Evolutionary conservation across 2,888 invertebrate genomes (phyloP).

Genomic region (Cheilosia variabilis): DNA sequence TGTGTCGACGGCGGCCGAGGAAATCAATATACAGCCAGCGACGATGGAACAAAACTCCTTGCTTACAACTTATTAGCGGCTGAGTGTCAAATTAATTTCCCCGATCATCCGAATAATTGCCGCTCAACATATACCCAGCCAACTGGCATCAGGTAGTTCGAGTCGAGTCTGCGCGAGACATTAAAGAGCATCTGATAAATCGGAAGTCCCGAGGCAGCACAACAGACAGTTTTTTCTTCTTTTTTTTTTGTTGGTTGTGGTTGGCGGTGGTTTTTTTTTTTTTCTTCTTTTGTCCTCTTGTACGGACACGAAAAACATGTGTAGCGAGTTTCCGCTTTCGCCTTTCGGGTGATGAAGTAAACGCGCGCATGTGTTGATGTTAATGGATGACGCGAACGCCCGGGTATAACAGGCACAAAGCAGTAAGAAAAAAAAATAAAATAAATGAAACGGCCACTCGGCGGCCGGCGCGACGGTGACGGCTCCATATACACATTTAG

Average conservation of each 20-base stretch:
- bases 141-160: slow-evolving; percentile 18
- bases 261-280: background rate
- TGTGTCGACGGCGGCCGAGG: background rate
- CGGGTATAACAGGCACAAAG: slow-evolving; percentile 27
- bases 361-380: slow-evolving; percentile 61
- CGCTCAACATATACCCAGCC: slow-evolving; percentile 5
- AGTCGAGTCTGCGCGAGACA: slow-evolving; percentile 28
- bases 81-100: slow-evolving; percentile 66
- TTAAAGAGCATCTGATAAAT: slow-evolving; percentile 65
- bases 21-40: slow-evolving; percentile 9
- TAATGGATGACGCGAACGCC: slow-evolving; percentile 54
- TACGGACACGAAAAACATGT: slow-evolving; percentile 52
- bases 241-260: slow-evolving; percentile 17
- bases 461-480: slow-evolving; percentile 27
- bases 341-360: slow-evolving; percentile 46
- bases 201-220: slow-evolving; percentile 57
- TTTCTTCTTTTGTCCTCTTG: slow-evolving; percentile 43
- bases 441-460: background rate
- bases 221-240: slow-evolving; percentile 16
- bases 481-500: slow-evolving; percentile 13
- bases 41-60: slow-evolving; percentile 12
- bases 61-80: slow-evolving; percentile 24
- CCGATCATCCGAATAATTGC: slow-evolving; percentile 57
- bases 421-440: slow-evolving; percentile 9
- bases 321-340: slow-evolving; percentile 66